Conservation (phyloP, 2,797 vertebrate species). For the Clarias fuscus region DNA sequence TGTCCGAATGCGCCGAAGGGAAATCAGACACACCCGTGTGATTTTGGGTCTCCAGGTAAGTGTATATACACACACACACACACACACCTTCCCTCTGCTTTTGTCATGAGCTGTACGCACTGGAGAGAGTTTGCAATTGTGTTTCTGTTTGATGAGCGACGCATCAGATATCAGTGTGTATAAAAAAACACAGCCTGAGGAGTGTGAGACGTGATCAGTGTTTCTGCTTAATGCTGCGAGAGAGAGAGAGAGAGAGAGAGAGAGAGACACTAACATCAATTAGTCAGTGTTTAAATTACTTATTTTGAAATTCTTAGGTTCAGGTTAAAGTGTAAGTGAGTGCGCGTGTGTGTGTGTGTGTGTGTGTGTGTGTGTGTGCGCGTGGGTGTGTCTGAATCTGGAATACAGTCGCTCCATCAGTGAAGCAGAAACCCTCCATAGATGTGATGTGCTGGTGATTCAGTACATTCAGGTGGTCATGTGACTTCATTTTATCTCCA, state of each 20-base stretch:
- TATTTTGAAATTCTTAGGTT: too few relatives aligned
- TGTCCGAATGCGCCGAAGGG: not conserved
- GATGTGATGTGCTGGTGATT: too few relatives aligned
- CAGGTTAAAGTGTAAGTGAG: not conserved
- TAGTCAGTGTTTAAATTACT: too few relatives aligned
- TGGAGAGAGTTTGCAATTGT: not conserved
- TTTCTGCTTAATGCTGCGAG: not conserved
- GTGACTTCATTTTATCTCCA: too few relatives aligned
- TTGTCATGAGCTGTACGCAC: not conserved
- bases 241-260: not conserved
- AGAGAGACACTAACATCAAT: not conserved
- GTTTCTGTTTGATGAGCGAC: not conserved
- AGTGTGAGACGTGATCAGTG: constrained; percentile 28
- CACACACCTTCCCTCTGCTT: not conserved
- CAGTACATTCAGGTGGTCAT: too few relatives aligned
- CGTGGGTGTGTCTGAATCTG: too few relatives aligned
- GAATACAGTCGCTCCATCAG: too few relatives aligned
- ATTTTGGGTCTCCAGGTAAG: not conserved
- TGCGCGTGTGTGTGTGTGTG: not conserved
- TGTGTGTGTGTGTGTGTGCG: too few relatives aligned
- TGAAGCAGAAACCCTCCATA: too few relatives aligned
- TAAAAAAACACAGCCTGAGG: constrained; percentile 5
- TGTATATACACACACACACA: not conserved
- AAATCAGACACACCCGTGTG: not conserved
- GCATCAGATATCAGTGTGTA: constrained; percentile 39